Evolutionary conservation across 2,113 vertebrate genomes (phyloP), one percentile per base, ranked within the genome.

Genomic region (Lynx canadensis): DNA sequence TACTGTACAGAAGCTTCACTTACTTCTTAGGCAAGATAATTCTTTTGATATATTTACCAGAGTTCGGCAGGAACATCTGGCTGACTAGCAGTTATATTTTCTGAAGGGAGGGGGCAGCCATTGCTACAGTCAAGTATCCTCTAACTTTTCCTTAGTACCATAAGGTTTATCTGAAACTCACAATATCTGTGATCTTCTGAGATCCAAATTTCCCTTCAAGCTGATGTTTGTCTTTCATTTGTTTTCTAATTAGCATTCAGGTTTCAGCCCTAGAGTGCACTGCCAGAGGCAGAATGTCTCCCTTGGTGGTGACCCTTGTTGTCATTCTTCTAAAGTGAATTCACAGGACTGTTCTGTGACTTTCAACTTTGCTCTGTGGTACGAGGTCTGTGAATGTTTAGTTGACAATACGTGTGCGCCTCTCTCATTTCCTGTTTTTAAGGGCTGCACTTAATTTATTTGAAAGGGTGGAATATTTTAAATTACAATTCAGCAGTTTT

Each of bases 401-500:
- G 95, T 92, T 96, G 96, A 98, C 81, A 96, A 82, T 97, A 96
- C 23, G 9, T 93, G 92, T 74, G 94, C 15, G 79, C 85, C 88
- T 92, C 88, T 98, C 96, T 98, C 92, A 29, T 96, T 98, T 98
- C 98, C 98, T 98, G 98, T 98, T 98, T 98, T 98, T 95, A 97
- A 97, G 94, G 80, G 55, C 95, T 96, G 94, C 3, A 73, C 88
- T 97, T 96, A 95, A 97, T 97, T 96, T 98, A 96, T 97, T 97
- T 97, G 96, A 97, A 97, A 97, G 97, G 95, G 97, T 89, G 94
- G 97, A 97, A 97, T 98, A 98, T 97, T 97, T 97, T 55, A 98
- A 97, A 98, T 97, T 69, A 98, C 97, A 96, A 98, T 96, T 98
- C 98, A 98, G 98, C 97, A 97, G 96, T 97, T 98, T 98, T 97